Evolutionary conservation across 2,797 vertebrate genomes (phyloP).

Genomic region (Melanotaenia parkinsoni): DNA sequence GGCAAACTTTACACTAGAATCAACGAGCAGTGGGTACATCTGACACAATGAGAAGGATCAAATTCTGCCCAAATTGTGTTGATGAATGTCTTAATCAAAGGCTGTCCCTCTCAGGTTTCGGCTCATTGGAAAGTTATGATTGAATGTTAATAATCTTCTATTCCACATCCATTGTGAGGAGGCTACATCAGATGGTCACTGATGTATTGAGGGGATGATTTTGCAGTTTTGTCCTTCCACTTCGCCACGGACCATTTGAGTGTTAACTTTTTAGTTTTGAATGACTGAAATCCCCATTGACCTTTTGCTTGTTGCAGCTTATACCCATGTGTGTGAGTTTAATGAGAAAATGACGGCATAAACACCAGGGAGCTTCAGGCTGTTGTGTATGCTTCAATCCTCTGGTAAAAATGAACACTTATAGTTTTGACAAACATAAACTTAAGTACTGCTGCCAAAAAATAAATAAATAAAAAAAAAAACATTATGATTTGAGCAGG

Average conservation of each 20-base stretch:
- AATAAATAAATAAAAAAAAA: not conserved
- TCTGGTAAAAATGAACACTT: conserved; percentile 40
- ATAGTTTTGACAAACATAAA: conserved; percentile 46
- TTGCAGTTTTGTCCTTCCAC: conserved; percentile 84
- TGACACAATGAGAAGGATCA: conserved; percentile 71
- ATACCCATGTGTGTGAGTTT: conserved; percentile 75
- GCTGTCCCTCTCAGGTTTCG: conserved; percentile 83
- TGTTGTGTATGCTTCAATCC: conserved; percentile 52
- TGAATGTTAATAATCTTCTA: conserved; percentile 86
- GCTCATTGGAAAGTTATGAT: conserved; percentile 87
- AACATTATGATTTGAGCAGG: conserved; percentile 11
- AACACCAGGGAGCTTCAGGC: conserved; percentile 63
- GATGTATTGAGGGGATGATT: conserved; percentile 86
- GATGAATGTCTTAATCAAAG: conserved; percentile 86
- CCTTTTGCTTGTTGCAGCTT: conserved; percentile 80
- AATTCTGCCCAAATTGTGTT: conserved; percentile 83
- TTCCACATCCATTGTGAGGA: conserved; percentile 81
- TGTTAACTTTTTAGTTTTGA: conserved; percentile 83
- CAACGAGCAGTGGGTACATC: conserved; percentile 57
- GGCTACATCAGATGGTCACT: conserved; percentile 81
- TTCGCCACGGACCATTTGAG: conserved; percentile 84
- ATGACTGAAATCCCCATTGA: conserved; percentile 83
- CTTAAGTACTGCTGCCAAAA: conserved; percentile 37
- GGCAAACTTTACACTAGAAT: conserved; percentile 82
- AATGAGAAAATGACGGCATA: conserved; percentile 76